Conservation (phyloP, 2,113 vertebrate species). For the Peucedramus taeniatus region DNA sequence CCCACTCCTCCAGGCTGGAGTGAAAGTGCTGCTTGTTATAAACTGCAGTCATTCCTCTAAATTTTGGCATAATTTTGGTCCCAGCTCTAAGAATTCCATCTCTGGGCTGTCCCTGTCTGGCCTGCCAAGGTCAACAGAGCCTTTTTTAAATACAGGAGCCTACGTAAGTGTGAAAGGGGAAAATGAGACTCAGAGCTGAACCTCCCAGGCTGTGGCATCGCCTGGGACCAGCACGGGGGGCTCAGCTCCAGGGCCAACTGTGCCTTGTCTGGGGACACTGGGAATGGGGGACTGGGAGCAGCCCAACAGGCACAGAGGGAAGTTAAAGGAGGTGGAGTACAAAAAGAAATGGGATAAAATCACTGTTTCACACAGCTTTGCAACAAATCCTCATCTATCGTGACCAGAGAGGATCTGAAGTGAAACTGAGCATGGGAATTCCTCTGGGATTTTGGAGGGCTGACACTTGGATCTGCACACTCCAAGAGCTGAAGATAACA, state of each 20-base stretch:
- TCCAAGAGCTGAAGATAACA: accelerated
- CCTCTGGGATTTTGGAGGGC: not conserved
- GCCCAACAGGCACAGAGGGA: not conserved
- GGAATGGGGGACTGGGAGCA: not conserved
- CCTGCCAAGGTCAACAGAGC: conserved; percentile 39
- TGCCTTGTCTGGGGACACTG: not conserved
- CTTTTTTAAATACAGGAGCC: not conserved
- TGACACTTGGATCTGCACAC: not conserved
- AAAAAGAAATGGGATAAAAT: not conserved
- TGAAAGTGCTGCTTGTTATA: not conserved
- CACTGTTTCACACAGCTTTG: not conserved
- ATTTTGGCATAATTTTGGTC: not conserved
- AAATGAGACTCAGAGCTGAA: conserved; percentile 1
- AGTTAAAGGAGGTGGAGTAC: not conserved
- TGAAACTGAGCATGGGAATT: not conserved
- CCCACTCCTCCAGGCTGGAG: not conserved
- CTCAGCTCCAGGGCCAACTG: not conserved
- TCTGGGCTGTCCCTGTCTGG: not conserved
- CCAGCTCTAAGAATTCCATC: not conserved
- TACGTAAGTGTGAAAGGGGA: not conserved
- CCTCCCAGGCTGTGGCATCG: conserved; percentile 10
- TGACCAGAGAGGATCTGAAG: not conserved
- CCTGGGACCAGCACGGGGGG: not conserved
- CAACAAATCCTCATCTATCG: not conserved
- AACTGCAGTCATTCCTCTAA: not conserved